These are phyloP conservation scores for Leptinotarsa rubiginosa DNA, from an alignment of 2,888 invertebrate genomes.

Conservation along the genomic window DNA sequence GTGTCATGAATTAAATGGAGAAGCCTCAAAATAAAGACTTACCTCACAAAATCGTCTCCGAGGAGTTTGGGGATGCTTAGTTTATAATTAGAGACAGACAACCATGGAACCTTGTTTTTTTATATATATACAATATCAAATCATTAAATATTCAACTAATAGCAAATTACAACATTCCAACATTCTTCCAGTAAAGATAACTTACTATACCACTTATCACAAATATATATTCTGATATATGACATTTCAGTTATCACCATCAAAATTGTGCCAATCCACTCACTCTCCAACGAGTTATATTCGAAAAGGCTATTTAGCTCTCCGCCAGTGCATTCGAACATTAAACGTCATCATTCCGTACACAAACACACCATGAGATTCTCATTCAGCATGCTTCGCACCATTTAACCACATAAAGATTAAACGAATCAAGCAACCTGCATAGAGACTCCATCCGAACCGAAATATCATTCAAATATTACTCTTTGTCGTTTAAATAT, in stretches of 20 bases:
- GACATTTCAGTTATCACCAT: background rate
- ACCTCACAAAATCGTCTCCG: no score
- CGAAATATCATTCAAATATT: slow-evolving; percentile 5
- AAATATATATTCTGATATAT: no score
- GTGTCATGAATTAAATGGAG: no score
- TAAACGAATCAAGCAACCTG: slow-evolving; percentile 18
- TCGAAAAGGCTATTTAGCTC: slow-evolving; percentile 5
- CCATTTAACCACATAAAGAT: slow-evolving; percentile 20
- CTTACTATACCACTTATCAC: no score
- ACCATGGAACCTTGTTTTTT: no score
- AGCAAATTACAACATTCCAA: no score
- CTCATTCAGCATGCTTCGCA: slow-evolving; percentile 11
- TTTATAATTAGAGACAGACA: no score
- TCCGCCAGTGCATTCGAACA: slow-evolving; percentile 15
- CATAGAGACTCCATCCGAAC: slow-evolving; percentile 1
- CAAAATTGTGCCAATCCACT: background rate
- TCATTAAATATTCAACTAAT: no score
- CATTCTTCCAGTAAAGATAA: no score
- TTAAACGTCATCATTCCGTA: slow-evolving; percentile 6
- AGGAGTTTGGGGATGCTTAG: no score
- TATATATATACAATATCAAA: no score
- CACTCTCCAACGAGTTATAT: slow-evolving; percentile 4
- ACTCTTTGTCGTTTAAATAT: slow-evolving; percentile 9
- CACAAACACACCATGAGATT: slow-evolving; percentile 19
- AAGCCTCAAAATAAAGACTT: no score